Conservation (phyloP, 2,888 invertebrate species). For the Schrankia costaestrigalis region DNA sequence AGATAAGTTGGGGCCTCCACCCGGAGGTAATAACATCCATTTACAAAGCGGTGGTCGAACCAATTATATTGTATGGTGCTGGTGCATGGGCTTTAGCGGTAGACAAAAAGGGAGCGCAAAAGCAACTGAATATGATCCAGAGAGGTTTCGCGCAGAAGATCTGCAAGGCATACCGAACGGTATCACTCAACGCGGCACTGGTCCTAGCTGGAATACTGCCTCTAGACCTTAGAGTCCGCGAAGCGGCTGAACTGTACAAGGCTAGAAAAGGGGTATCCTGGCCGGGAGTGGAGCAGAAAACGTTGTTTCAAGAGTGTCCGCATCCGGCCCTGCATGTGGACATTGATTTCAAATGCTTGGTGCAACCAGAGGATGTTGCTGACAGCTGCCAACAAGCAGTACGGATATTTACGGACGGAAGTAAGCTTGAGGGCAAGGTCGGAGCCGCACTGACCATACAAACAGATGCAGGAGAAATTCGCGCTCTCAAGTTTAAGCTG, state of each 20-base stretch:
- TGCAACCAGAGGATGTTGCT: not conserved
- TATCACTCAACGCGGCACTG: not conserved
- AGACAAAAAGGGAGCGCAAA: not conserved
- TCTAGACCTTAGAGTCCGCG: not conserved
- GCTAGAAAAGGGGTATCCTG: not conserved
- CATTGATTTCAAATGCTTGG: not conserved
- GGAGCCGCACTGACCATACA: not conserved
- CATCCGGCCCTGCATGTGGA: not conserved
- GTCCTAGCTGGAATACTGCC: not conserved
- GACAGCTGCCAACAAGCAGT: not conserved
- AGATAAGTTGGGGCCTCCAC: not conserved
- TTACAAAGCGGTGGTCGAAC: not conserved
- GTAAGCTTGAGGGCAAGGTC: too few species aligned
- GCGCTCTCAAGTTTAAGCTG: not conserved
- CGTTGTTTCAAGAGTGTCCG: not conserved
- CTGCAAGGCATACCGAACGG: not conserved
- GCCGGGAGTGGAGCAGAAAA: not conserved
- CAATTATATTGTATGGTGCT: not conserved
- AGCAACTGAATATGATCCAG: not conserved
- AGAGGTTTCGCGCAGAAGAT: not conserved
- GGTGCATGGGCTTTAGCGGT: not conserved
- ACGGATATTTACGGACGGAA: not conserved
- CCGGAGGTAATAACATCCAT: not conserved
- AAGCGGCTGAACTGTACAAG: not conserved
- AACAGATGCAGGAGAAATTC: not conserved